Base-by-base conservation (phyloP, 2,888 invertebrate genomes). In the Spodoptera picta region DNA sequence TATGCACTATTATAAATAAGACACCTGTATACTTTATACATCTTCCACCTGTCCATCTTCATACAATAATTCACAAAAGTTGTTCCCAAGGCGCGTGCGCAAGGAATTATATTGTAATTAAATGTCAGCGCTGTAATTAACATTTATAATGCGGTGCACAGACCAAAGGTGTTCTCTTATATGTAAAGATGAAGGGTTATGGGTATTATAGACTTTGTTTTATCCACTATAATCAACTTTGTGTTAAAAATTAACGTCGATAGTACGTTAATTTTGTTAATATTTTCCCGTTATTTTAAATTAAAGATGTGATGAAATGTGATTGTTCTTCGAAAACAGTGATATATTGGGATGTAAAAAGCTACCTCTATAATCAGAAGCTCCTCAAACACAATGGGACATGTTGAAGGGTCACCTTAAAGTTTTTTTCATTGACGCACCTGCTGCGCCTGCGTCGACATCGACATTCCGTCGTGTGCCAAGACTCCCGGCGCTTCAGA, bases 381-480 rank as follows among this genome's bases (percentile, higher is more conserved):
- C 24, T 48, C 53, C 55, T 41, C 45, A 61, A 12, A 49, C 43
- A 57, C 42, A 45, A 41, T 43, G 12, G 31, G 31, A 65, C 60
- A 60, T 68, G 59, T 65, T 52, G 45, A 73, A 69, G 69, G 60
- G 69, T 65, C 68, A 66, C 67, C 63, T 72, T 63, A 56, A 46
- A 44, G 54, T 46, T 61, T 77, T 73, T 72, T 68, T 64, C 60
- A 41, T 27, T 60, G 69, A 58, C 54, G 73, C 80, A 81, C 70
- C 64, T 74, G 73, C 61, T 44, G 49, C 67, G 64, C 69, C 55
- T 53, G 69, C 82, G 79, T 62, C 69, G 72, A 79, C 89, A 91
- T 92, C 69, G 72, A 79, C 89, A 91, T 92, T 84, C 90, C 86
- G 85, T 85, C 90, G 89, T 84, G 89, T 82, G 89, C 85, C 80